Evolutionary conservation across 2,113 vertebrate species (phyloP).

Genomic region (Oreocharis arfaki): DNA sequence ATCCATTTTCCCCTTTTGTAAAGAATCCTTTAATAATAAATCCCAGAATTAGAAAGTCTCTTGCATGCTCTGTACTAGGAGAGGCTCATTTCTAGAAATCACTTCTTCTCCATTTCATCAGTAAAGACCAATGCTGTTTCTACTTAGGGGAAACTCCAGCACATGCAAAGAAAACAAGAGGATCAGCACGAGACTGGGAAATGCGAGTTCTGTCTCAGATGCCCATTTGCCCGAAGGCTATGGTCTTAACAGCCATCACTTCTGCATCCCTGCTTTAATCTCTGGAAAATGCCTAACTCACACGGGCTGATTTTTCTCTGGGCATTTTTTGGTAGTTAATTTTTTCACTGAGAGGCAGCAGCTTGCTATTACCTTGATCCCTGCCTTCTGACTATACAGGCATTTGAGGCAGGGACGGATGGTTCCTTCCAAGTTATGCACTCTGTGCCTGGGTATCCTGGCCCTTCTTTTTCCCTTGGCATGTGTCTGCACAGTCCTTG

Average conservation of each 20-base stretch:
- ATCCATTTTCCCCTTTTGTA: not conserved
- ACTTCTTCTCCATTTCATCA: not conserved
- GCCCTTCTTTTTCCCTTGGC: not conserved
- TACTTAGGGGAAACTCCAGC: not conserved
- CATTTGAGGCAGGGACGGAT: not conserved
- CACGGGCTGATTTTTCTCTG: not conserved
- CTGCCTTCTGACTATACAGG: not conserved
- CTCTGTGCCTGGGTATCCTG: not conserved
- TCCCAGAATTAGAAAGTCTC: not conserved
- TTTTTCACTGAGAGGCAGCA: not conserved
- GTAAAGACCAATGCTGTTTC: not conserved
- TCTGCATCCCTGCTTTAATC: not conserved
- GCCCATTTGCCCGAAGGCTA: not conserved
- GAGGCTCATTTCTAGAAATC: not conserved
- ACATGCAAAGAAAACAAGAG: rapidly evolving
- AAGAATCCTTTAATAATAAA: not conserved
- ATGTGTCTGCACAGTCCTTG: not conserved
- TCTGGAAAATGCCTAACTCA: not conserved
- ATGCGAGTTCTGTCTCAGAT: not conserved
- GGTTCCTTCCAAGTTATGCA: not conserved
- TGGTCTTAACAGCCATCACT: not conserved
- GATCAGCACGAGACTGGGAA: not conserved
- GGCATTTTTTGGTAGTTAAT: not conserved
- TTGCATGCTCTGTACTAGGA: not conserved
- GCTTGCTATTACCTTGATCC: not conserved